Evolutionary conservation across 2,888 invertebrate species (phyloP).

Genomic region (Cheilosia scutellata): DNA sequence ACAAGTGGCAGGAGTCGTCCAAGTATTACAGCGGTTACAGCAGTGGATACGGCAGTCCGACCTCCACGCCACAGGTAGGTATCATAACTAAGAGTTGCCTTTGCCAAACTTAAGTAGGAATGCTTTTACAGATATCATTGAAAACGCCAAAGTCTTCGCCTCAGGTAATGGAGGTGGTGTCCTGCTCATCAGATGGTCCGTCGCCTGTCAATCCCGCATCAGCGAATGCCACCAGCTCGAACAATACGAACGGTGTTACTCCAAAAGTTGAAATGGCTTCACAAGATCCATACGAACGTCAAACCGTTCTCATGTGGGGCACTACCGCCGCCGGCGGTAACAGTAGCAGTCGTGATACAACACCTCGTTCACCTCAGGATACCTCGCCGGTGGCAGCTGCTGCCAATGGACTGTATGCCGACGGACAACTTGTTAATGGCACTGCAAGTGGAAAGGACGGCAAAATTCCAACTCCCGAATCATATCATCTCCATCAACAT

Average conservation of each 20-base stretch:
- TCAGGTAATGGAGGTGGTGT: slow-evolving; percentile 84
- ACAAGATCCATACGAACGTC: slow-evolving; percentile 86
- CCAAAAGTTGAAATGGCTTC: slow-evolving; percentile 83
- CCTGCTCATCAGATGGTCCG: slow-evolving; percentile 84
- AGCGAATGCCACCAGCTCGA: slow-evolving; percentile 76
- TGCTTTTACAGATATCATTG: slow-evolving; percentile 75
- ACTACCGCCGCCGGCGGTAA: slow-evolving; percentile 81
- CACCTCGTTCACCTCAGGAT: slow-evolving; percentile 67
- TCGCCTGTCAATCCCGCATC: slow-evolving; percentile 80
- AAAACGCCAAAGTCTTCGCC: slow-evolving; percentile 84
- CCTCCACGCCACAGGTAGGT: slow-evolving; percentile 83
- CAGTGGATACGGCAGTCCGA: slow-evolving; percentile 84
- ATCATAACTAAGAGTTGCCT: slow-evolving; percentile 25
- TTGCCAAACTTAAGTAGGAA: slow-evolving; percentile 60
- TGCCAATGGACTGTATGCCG: slow-evolving; percentile 71
- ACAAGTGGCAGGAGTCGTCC: slow-evolving; percentile 84
- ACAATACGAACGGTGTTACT: slow-evolving; percentile 78
- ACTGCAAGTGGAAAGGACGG: slow-evolving; percentile 77
- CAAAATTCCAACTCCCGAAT: slow-evolving; percentile 78
- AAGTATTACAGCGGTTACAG: slow-evolving; percentile 85
- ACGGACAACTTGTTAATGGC: slow-evolving; percentile 70
- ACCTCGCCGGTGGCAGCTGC: slow-evolving; percentile 43
- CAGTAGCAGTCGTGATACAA: slow-evolving; percentile 63
- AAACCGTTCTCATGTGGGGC: slow-evolving; percentile 98
- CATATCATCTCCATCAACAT: slow-evolving; percentile 69